Base-by-base conservation (phyloP, 2,797 vertebrate genomes). In the Arrhamphus sclerolepis region DNA sequence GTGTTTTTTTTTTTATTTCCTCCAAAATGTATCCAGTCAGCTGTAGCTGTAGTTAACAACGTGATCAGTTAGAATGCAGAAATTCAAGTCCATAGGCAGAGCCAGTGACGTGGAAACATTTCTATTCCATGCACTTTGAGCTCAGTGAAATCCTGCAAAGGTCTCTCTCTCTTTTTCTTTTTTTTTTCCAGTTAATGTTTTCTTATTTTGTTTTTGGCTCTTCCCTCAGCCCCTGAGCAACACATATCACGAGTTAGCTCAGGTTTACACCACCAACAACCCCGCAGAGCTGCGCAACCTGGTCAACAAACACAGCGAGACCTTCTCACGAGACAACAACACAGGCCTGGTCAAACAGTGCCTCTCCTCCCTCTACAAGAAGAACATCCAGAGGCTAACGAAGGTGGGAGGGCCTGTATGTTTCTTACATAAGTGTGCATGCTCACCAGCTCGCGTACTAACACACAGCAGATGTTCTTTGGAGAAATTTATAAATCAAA, bases 341-440 rank as follows among this genome's bases (percentile, higher is more conserved):
- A 97, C 96, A 66, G 98, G 98, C 42, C 92, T 99, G 91, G 97
- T 98, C 85, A 99, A 99, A 67, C 98, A 99, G 77, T 98, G 97
- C 84, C 89, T 99, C 82, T 98, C 97, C 21, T 99, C 98, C 41
- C 94, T 99, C 26, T 99, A 99, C 89, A 99, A 99, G 93, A 99
- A 99, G 92, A 99, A 99, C 84, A 99, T 99, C 75, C 98, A 99
- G 89, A 93, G 97, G 92, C 89, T 99, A 89, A 99, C 98, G 60
- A 99, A 99, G 96, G 98, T 99, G 82, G 85, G 26, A 16, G 20
- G 21, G 29, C 6, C 18, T 4, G 9, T 6, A 2, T 29, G 31
- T 16, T 19, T 5, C 26, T 17, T 28, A 43, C 41, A 19, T n/a
- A 10, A 42, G 41, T 3, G n/a, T 42, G 18, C 5, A n/a, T 11